Evolutionary conservation across 2,113 vertebrate species (phyloP), one percentile per base, ranked within the genome.

Genomic region (Cercopithecus mona): DNA sequence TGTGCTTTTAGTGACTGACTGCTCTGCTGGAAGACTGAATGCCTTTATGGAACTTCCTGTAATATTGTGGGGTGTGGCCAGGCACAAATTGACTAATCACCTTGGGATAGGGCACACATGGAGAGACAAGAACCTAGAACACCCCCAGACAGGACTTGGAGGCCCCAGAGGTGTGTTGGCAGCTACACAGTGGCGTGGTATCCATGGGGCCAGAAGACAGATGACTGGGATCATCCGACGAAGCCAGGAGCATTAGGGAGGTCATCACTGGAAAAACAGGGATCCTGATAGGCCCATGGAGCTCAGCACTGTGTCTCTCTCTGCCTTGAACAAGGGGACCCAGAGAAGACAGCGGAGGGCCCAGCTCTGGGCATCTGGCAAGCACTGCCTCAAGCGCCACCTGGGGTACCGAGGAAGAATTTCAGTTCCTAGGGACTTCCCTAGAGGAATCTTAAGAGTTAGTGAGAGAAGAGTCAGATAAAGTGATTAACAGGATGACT

Each of bases 341-440:
- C 3, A 40, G 82, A 25, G 35, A 85, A 55, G 3, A 73, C 27
- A 22, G 16, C 18, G 0, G 3, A 81, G 59, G 68, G 8, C 43
- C 27, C 38, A 14, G 38, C 22, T 59, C 25, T 8, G 16, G 0
- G 35, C 35, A 2, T 1, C 25, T 3, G 4, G 23, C 45, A 75
- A 81, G 35, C 35, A 13, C 5, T 0, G 20, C 68, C 25, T 75
- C 68, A 64, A 35, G 64, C 5, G 1, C 89, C 75, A 85, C 50
- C n/a, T 91, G 78, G 92, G 72, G 93, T 43, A 43, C 17, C 48
- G 50, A 20, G 27, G 52, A 76, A 92, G 86, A 78, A 90, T 87
- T 88, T 83, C 45, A n/a, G 13, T 20, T 14, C 73, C 17, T 55
- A 55, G 57, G 32, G 48, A 55, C 38, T 52, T 70, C 30, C 27